Conservation (phyloP, 2,888 invertebrate genomes). For the Melieria picta region DNA sequence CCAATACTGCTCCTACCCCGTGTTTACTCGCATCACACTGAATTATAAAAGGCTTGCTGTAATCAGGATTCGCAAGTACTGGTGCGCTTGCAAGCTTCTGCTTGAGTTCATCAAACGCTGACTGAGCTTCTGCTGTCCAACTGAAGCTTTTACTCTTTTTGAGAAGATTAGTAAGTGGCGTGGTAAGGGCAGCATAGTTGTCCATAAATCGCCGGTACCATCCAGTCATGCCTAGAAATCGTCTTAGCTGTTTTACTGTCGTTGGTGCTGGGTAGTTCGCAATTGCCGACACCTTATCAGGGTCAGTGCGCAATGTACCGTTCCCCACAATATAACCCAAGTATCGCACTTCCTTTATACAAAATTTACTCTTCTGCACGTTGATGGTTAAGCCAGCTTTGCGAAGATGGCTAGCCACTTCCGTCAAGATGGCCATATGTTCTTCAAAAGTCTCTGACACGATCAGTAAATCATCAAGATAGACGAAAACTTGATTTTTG, state of each 20-base stretch:
- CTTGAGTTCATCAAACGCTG: slow-evolving; percentile 19
- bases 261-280: slow-evolving; percentile 19
- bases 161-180: slow-evolving; percentile 37
- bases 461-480: slow-evolving; percentile 25
- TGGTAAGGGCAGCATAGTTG: slow-evolving; percentile 36
- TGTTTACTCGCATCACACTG: slow-evolving; percentile 34
- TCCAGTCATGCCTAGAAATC: slow-evolving; percentile 42
- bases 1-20: slow-evolving; percentile 26
- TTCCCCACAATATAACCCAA: slow-evolving; percentile 28
- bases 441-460: slow-evolving; percentile 16
- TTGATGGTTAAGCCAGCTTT: slow-evolving; percentile 14
- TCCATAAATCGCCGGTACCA: slow-evolving; percentile 40
- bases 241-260: slow-evolving; percentile 31
- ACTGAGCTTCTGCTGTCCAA: slow-evolving; percentile 25
- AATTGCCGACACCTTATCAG: slow-evolving; percentile 24
- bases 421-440: slow-evolving; percentile 5
- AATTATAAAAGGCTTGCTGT: slow-evolving; percentile 29
- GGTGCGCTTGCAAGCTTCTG: slow-evolving; percentile 12
- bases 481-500: slow-evolving; percentile 27
- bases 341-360: slow-evolving; percentile 22
- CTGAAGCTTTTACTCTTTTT: slow-evolving; percentile 27
- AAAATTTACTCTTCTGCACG: slow-evolving; percentile 26
- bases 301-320: slow-evolving; percentile 21
- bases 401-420: slow-evolving; percentile 21
- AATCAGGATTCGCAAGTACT: slow-evolving; percentile 26